phyloP scores from a whole-genome alignment of 2,113 vertebrate species.

The Morone saxatilis region DNA sequence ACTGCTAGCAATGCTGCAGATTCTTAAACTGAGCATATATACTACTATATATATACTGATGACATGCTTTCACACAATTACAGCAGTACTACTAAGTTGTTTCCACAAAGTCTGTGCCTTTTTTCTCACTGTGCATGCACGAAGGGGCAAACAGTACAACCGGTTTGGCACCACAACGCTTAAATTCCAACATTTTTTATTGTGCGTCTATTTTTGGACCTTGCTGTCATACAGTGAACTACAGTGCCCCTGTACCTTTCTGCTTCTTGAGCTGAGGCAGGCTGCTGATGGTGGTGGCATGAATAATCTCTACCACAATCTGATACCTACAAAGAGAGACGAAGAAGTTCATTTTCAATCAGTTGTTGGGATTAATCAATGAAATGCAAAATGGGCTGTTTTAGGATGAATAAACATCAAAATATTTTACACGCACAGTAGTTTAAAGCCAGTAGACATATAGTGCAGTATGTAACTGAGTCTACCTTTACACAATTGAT shows the following conservation, averaged over 20 bases:
- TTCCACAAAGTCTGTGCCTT: too few relatives aligned
- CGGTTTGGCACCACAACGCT: too few relatives aligned
- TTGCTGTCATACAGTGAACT: not conserved
- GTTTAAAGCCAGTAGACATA: not conserved
- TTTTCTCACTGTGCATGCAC: too few relatives aligned
- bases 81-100: too few relatives aligned
- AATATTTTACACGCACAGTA: too few relatives aligned
- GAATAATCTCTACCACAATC: conserved; percentile 98
- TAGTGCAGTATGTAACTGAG: not conserved
- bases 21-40: too few relatives aligned
- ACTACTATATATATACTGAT: too few relatives aligned
- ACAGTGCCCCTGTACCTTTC: conserved; percentile 87
- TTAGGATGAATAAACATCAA: not conserved
- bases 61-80: too few relatives aligned
- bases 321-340: conserved; percentile 90
- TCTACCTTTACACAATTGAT: not conserved
- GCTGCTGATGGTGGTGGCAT: conserved; percentile 97
- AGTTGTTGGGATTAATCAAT: not conserved
- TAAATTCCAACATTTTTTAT: not conserved
- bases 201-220: not conserved
- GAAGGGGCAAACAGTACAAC: too few relatives aligned
- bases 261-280: conserved; percentile 97
- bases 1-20: not conserved
- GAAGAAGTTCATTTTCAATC: not conserved
- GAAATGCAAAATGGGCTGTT: not conserved